Evolutionary conservation across 2,888 invertebrate species (phyloP).

Genomic region (Parnassius orleans): DNA sequence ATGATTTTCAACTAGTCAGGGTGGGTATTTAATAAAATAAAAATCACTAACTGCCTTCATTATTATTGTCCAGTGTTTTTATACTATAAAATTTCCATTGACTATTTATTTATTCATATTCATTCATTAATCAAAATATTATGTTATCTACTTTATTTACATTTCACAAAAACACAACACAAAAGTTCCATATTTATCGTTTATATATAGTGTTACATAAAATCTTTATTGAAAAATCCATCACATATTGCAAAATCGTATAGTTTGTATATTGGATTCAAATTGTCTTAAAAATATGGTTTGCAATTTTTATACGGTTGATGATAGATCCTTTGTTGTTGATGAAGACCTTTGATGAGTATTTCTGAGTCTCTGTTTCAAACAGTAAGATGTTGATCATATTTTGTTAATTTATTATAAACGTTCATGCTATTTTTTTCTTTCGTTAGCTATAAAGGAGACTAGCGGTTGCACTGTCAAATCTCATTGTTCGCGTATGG

Average conservation of each 20-base stretch:
- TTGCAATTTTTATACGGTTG: no score
- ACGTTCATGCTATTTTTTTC: background rate
- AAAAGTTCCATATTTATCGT: no score
- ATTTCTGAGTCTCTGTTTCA: no score
- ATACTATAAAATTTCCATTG: constrained; percentile 35
- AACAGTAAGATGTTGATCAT: no score
- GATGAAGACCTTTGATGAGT: no score
- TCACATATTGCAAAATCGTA: no score
- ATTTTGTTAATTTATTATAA: no score
- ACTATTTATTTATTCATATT: background rate
- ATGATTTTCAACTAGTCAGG: constrained; percentile 52
- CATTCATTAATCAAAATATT: background rate
- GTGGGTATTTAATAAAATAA: constrained; percentile 61
- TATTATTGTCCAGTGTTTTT: constrained; percentile 29
- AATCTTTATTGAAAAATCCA: no score
- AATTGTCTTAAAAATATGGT: no score
- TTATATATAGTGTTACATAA: no score
- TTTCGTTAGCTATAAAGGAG: constrained; percentile 19
- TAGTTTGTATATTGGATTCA: no score
- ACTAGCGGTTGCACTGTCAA: constrained; percentile 64
- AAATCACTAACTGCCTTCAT: constrained; percentile 58
- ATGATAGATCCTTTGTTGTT: no score
- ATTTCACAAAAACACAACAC: background rate
- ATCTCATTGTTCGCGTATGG: constrained; percentile 69
- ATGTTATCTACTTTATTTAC: background rate